Conservation (phyloP, 2,113 vertebrate genomes). For the Ochotona curzoniae region DNA sequence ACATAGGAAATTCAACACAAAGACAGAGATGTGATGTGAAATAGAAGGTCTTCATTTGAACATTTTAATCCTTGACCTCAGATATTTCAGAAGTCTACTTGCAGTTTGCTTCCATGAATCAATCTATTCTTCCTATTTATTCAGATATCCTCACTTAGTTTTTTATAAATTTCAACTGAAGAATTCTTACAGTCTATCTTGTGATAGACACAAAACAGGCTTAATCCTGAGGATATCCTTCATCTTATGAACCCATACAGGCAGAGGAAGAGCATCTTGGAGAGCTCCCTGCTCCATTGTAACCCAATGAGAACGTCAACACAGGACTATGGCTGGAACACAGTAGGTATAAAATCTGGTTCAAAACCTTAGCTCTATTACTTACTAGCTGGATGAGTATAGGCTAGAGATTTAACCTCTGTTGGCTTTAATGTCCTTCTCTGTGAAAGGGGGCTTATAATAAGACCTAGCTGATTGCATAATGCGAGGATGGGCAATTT, state of each 20-base stretch:
- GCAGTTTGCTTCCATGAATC: background rate
- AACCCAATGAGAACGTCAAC: background rate
- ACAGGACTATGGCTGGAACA: background rate
- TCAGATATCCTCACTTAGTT: background rate
- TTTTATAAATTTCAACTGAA: background rate
- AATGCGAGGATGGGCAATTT: background rate
- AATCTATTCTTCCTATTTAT: background rate
- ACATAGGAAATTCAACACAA: background rate
- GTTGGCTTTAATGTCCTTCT: background rate
- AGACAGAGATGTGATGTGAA: background rate
- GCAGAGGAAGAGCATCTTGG: background rate
- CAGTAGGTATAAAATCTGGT: background rate
- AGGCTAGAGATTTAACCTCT: background rate
- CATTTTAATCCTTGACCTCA: background rate
- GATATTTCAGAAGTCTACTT: background rate
- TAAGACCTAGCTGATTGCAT: background rate
- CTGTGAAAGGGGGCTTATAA: slow-evolving; percentile 10
- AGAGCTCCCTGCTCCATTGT: background rate
- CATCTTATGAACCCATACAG: background rate
- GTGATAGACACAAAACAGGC: background rate
- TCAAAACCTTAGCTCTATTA: background rate
- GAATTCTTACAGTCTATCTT: background rate
- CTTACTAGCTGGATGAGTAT: background rate
- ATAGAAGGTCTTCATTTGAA: background rate
- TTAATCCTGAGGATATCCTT: background rate